Conservation (phyloP, 2,797 vertebrate species). For the Psittacula echo region DNA sequence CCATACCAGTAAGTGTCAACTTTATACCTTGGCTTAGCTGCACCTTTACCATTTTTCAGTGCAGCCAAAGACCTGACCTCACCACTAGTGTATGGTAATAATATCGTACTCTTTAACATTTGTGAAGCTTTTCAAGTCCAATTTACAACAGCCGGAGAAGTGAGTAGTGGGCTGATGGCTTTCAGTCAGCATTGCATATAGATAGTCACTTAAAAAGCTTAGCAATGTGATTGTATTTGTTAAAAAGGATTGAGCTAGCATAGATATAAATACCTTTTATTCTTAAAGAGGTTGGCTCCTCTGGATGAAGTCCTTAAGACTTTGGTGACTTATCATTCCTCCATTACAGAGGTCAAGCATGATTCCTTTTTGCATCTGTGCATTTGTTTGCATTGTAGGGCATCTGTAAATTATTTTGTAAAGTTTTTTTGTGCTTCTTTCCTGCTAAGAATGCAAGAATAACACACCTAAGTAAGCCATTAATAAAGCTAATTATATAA, state of each 20-base stretch:
- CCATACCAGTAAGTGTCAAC: neutral
- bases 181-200: constrained; percentile 13
- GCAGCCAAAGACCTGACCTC: neutral
- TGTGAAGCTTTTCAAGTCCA: neutral
- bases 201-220: constrained; percentile 8
- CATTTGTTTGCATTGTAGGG: neutral
- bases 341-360: neutral
- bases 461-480: neutral
- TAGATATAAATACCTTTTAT: neutral
- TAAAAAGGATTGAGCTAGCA: neutral
- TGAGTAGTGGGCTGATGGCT: neutral
- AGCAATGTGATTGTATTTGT: neutral
- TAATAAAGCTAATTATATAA: neutral
- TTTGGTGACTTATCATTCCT: neutral
- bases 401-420: neutral
- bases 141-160: neutral
- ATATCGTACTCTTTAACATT: neutral
- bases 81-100: neutral
- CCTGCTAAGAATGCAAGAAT: neutral
- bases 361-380: neutral
- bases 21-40: neutral
- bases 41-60: neutral
- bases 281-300: neutral
- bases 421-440: neutral
- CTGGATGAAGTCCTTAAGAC: neutral